Conservation (phyloP, 1,140 invertebrate genomes). For the Ridgeia piscesae region DNA sequence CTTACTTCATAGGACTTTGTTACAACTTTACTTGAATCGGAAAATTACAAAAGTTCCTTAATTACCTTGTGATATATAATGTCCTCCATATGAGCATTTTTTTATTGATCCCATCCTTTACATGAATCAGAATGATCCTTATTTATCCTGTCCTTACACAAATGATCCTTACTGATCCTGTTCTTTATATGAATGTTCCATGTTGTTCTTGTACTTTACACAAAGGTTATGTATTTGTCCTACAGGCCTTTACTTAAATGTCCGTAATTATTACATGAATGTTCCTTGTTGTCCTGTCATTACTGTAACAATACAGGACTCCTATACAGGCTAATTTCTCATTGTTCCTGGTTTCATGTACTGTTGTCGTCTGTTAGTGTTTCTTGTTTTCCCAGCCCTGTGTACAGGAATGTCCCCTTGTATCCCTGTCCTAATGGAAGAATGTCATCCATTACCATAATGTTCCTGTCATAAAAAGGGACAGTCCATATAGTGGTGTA, state of each 20-base stretch:
- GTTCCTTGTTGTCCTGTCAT: background rate
- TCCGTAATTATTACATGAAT: background rate
- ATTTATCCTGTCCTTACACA: background rate
- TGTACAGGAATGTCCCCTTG: background rate
- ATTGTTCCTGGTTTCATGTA: no score
- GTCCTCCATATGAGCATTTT: no score
- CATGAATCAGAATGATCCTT: no score
- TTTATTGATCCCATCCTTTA: no score
- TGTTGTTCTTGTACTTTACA: background rate
- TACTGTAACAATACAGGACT: background rate
- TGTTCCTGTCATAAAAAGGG: background rate
- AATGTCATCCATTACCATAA: no score
- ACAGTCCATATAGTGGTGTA: background rate
- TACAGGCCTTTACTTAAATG: background rate
- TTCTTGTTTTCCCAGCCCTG: background rate
- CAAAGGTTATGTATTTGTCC: background rate
- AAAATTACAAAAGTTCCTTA: background rate
- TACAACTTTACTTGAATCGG: background rate
- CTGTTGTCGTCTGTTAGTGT: no score
- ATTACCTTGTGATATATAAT: background rate
- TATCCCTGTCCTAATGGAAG: no score
- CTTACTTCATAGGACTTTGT: background rate
- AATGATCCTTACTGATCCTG: background rate
- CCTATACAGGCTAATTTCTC: background rate
- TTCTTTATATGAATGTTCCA: background rate